Base-by-base conservation (phyloP, 2,888 invertebrate species). In the Desoria tigrina region DNA sequence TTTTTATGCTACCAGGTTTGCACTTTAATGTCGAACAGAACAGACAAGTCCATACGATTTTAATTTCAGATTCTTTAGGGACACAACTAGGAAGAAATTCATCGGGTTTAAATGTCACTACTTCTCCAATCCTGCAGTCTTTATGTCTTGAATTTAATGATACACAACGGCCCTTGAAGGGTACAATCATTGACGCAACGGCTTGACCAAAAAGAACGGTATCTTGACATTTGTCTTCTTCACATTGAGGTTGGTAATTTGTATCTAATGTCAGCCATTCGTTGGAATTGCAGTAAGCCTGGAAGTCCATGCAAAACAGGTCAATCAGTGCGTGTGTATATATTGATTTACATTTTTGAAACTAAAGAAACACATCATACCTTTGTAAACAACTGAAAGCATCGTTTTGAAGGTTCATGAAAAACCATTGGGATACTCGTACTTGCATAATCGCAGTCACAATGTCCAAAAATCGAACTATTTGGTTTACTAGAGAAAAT, bases 381-480 rank as follows among this genome's bases (percentile, higher is more conserved):
- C 61, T 67, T 42, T 14, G 62, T 51, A 42, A 60, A 67, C 21
- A 63, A 39, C 18, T 53, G 57, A 26, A 60, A 67, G 53, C 67
- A 67, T 49, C 60, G 39, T 2, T 61, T 39, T 21, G 67, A 53
- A 50, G 49, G 11, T n/a, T 16, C 26, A 56, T 67, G 63, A 27
- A 50, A 67, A 4, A 67, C 14, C 28, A 63, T 50, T 7, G 67
- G 67, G 14, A 56, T 55, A 45, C 23, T 16, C n/a, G n/a, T n/a
- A 1, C 49, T 37, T 18, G n/a, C 3, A 42, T 63, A 63, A 45
- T 60, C 60, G 49, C 67, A 67, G 42, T 67, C 67, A 60, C 67
- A 67, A 23, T 63, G 42, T 2, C 67, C 67, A 27, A 60, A 67
- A 9, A 67, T 9, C 1, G 21, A 16, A 28, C 42, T 63, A 16